phyloP scores from a whole-genome alignment of 2,888 invertebrate genomes.

The Nesidiocoris tenuis region DNA sequence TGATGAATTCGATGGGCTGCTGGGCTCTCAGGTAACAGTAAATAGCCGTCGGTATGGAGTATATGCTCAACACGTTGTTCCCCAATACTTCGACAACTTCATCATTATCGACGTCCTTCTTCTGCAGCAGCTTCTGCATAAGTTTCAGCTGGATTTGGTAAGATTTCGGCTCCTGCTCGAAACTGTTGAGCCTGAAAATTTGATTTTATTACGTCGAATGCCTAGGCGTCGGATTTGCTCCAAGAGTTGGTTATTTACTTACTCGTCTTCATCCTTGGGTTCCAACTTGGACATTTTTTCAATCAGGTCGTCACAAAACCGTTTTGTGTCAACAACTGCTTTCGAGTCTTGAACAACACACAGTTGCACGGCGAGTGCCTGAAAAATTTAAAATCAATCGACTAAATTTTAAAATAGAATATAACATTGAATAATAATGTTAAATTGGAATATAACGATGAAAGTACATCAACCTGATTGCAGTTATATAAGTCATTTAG shows the following conservation, averaged over 20 bases:
- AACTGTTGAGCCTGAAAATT: conserved; percentile 13
- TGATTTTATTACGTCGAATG: no score
- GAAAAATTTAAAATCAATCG: conserved; percentile 47
- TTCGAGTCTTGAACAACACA: conserved; percentile 57
- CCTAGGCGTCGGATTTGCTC: no score
- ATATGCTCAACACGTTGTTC: conserved; percentile 63
- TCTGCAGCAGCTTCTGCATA: conserved; percentile 58
- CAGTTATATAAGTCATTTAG: no score
- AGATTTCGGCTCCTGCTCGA: conserved; percentile 4
- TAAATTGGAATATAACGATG: no score
- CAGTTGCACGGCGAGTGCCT: conserved; percentile 62
- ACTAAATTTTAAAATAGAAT: no score
- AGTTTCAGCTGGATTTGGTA: conserved; percentile 57
- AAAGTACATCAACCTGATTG: no score
- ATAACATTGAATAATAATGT: no score
- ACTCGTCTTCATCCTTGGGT: conserved; percentile 44
- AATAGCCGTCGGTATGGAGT: conserved; percentile 71
- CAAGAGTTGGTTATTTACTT: no score
- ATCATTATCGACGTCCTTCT: conserved; percentile 51
- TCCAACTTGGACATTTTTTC: conserved; percentile 60
- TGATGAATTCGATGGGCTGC: conserved; percentile 57
- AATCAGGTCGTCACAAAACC: conserved; percentile 59
- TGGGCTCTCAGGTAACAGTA: conserved; percentile 65
- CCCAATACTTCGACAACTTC: conserved; percentile 62
- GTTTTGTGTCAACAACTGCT: conserved; percentile 56